phyloP scores from a whole-genome alignment of 23 tunicate genomes.

The Aplidium turbinatum region DNA sequence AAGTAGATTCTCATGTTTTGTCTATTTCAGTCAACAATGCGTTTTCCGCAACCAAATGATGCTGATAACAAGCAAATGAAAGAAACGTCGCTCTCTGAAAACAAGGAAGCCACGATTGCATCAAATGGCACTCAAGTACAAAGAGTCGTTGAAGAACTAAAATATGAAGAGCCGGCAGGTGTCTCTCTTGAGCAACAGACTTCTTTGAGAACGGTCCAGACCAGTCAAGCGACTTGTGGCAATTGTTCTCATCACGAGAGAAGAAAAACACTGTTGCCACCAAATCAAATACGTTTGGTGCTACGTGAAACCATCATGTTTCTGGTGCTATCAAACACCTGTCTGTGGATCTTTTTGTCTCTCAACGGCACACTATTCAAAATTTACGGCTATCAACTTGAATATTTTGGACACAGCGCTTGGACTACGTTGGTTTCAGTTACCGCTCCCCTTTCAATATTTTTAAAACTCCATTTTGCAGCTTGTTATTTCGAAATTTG shows the following conservation, averaged over 20 bases:
- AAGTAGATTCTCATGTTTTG: too few species aligned
- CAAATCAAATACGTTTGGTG: background rate
- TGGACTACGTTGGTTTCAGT: constrained; percentile 37
- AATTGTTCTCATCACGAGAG: background rate
- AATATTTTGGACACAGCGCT: constrained; percentile 32
- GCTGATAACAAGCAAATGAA: too few species aligned
- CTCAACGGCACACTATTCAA: constrained; percentile 23
- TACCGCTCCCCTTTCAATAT: constrained; percentile 21
- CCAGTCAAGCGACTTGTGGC: too few species aligned
- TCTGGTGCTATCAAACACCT: constrained; percentile 28
- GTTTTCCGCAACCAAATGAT: too few species aligned
- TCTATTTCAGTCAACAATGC: too few species aligned
- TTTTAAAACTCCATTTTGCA: constrained; percentile 26
- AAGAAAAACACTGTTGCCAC: background rate
- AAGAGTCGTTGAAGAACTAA: too few species aligned
- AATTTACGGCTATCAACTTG: constrained; percentile 4
- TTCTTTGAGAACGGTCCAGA: too few species aligned
- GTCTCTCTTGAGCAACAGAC: too few species aligned
- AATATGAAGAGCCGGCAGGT: too few species aligned
- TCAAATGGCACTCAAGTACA: too few species aligned
- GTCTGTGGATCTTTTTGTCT: constrained; percentile 18
- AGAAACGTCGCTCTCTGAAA: too few species aligned
- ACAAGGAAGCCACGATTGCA: too few species aligned
- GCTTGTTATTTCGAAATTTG: constrained; percentile 41
- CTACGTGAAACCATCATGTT: constrained; percentile 23